Conservation (phyloP, 2,797 vertebrate genomes). For the Pangasius mekongensis region DNA sequence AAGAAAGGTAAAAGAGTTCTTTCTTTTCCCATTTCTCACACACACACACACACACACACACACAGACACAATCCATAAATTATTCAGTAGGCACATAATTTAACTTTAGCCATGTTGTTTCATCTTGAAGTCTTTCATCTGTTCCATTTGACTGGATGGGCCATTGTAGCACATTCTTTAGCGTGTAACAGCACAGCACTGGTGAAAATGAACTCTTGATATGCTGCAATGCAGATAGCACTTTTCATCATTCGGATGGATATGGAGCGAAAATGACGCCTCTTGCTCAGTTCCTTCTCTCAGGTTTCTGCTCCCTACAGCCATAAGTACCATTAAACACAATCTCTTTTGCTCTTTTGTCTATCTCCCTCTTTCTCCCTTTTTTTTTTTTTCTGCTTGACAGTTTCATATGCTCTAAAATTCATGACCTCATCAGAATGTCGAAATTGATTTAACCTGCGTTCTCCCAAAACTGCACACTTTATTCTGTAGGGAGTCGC, state of each 20-base stretch:
- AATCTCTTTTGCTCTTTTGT: constrained; percentile 50
- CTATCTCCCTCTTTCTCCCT: constrained; percentile 9
- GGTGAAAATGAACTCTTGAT: constrained; percentile 64
- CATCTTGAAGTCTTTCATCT: constrained; percentile 50
- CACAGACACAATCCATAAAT: constrained; percentile 38
- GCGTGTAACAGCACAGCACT: constrained; percentile 60
- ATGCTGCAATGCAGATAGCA: constrained; percentile 75
- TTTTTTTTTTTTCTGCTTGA: constrained; percentile 55
- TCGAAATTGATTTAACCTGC: constrained; percentile 76
- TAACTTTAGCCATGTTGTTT: constrained; percentile 50
- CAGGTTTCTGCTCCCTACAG: constrained; percentile 64
- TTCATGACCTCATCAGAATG: constrained; percentile 76
- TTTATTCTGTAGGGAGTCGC: constrained; percentile 53
- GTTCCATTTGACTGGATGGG: constrained; percentile 56
- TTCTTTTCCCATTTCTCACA: not conserved
- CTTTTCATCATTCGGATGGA: constrained; percentile 65
- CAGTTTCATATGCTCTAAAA: constrained; percentile 71
- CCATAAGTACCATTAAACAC: constrained; percentile 72
- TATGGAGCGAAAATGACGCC: constrained; percentile 60
- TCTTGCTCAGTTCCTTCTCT: constrained; percentile 61
- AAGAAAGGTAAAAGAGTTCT: not conserved
- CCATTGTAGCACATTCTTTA: constrained; percentile 54
- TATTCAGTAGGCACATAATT: constrained; percentile 50
- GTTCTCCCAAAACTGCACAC: constrained; percentile 65
- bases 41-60: not conserved